Evolutionary conservation across 1,140 invertebrate genomes (phyloP), one percentile per base, ranked within the genome.

Genomic region (Carposina sasakii): DNA sequence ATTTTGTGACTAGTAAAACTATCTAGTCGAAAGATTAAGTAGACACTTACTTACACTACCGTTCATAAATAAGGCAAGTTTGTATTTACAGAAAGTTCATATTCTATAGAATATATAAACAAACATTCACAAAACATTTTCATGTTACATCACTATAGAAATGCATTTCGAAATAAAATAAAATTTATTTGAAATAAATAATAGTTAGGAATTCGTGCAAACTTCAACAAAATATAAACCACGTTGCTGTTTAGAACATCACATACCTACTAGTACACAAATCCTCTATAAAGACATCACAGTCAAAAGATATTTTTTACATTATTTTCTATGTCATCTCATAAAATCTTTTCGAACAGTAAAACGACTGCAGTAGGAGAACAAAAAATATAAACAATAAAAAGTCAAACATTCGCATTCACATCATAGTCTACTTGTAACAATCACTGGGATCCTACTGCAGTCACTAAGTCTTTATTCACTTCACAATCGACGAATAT

Each of bases 261-360:
- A 75, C 73, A 71, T 71, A 39, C 36, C 15, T 39, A 71, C 65
- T 69, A n/a, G n/a, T 63, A 68, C 66, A 70, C 60, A 64, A 66
- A 73, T 83, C 72, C 75, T 81, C 76, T 78, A 79, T 61, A 73
- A 79, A 83, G 74, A 81, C 77, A 84, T 84, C 79, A 84, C 79
- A 84, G 79, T 76, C 77, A 71, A 71, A 71, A 76, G 63, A 75
- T 73, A 71, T 73, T 67, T 67, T 64, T 68, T 61, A 67, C 59
- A 67, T 66, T 70, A 71, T 56, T 55, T 66, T 65, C 52, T 66
- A n/a, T n/a, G n/a, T n/a, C n/a, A n/a, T n/a, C n/a, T n/a, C n/a
- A n/a, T n/a, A n/a, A n/a, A n/a, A n/a, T n/a, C n/a, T n/a, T n/a
- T n/a, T n/a, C n/a, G n/a, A n/a, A n/a, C n/a, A n/a, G n/a, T n/a